Evolutionary conservation across 2,888 invertebrate genomes (phyloP).

Genomic region (Tetranychus truncatus): DNA sequence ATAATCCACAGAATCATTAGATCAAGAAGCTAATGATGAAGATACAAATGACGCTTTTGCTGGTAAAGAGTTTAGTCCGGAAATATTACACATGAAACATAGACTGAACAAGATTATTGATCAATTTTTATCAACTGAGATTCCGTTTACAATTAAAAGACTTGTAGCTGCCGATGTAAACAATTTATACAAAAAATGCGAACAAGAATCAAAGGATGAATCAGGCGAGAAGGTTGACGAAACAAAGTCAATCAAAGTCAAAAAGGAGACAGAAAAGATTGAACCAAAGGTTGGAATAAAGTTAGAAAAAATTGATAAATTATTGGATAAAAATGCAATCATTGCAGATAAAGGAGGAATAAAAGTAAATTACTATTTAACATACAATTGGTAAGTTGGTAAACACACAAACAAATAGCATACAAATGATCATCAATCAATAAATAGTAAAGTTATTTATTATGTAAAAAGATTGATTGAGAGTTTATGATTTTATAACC

Average conservation of each 20-base stretch:
- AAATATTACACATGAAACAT: conserved; percentile 30
- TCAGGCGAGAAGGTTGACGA: too few relatives aligned
- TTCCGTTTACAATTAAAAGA: conserved; percentile 60
- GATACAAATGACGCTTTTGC: neutral
- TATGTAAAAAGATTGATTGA: neutral
- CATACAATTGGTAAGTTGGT: conserved; percentile 44
- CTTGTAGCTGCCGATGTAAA: conserved; percentile 68
- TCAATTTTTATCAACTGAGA: conserved; percentile 38
- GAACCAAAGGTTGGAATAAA: neutral
- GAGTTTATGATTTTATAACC: neutral
- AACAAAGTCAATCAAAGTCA: neutral
- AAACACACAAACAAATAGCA: too few relatives aligned
- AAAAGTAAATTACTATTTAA: conserved; percentile 58
- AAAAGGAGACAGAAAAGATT: neutral
- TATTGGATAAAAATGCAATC: neutral
- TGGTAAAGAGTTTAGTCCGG: conserved; percentile 24
- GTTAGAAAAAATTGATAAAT: neutral
- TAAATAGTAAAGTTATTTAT: neutral
- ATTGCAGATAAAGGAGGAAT: conserved; percentile 60
- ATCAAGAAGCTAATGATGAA: conserved; percentile 26
- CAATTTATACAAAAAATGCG: conserved; percentile 44
- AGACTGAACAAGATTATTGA: conserved; percentile 31
- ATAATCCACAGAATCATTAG: conserved; percentile 29
- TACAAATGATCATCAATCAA: conserved; percentile 17
- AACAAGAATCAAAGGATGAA: conserved; percentile 2